Evolutionary conservation across 2,797 vertebrate species (phyloP), one percentile per base, ranked within the genome.

Genomic region (Arrhamphus sclerolepis): DNA sequence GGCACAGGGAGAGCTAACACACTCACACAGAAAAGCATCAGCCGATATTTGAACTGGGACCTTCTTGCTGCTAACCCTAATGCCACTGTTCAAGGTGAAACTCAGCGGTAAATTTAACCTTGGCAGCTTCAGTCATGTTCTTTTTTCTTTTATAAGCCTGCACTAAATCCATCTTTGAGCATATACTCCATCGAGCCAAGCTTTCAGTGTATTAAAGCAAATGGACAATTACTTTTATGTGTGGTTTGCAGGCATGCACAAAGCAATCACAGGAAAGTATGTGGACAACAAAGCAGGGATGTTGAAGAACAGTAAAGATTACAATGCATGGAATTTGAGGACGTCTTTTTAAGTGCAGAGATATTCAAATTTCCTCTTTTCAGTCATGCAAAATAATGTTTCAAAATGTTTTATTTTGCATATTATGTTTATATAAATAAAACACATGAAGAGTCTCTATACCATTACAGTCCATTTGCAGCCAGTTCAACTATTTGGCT

Each of bases 301-400:
- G 56, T 70, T 70, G 49, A 58, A 81, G 63, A 59, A 7, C 56
- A 20, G 41, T n/a, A 55, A 46, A 60, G 39, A 47, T 46, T 57
- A 72, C 64, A 64, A 56, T 29, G 78, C 60, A 55, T 13, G 68
- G 31, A 64, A 49, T 65, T 26, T 62, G 19, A 73, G 62, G 72
- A 47, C 57, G 55, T 63, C 47, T 47, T 16, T 14, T 62, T 40
- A 2, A 11, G 34, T 2, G 17, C 18, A 65, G 40, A 13, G 18
- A 41, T 55, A 26, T 29, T 16, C 26, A 39, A 28, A 41, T 38
- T 18, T 46, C 5, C 22, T 46, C 26, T 16, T 14, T 28, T 14
- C 28, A 7, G 4, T 29, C 3, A 29, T 29, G 28, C 28, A 29
- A 29, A 29, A 6, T 29, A 29, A 6, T 29, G 28, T 7, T 7